phyloP scores from a whole-genome alignment of 2,113 vertebrate genomes.

The Pycnonotus jocosus region DNA sequence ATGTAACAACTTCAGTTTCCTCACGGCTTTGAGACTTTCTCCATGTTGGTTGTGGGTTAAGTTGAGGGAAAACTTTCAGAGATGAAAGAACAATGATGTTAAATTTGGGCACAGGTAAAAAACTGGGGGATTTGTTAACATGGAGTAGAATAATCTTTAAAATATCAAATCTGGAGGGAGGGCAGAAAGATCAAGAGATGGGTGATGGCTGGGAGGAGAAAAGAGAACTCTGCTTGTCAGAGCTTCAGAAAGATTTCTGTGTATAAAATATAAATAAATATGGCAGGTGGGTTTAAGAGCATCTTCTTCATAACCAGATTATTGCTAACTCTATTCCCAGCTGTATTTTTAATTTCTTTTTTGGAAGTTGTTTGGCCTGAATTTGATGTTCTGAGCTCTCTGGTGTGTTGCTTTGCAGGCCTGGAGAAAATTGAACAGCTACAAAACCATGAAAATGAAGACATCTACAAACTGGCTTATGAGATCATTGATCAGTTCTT shows the following conservation, averaged over 20 bases:
- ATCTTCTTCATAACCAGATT: background rate
- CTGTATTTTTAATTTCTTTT: background rate
- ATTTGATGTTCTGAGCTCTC: background rate
- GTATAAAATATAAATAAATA: background rate
- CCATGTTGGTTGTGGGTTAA: background rate
- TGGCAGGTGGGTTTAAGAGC: background rate
- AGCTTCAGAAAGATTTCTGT: background rate
- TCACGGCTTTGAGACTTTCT: background rate
- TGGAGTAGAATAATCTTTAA: background rate
- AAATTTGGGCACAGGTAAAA: background rate
- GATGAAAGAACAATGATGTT: background rate
- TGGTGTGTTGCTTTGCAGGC: conserved; percentile 69
- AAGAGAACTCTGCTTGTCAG: background rate
- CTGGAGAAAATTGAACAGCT: conserved; percentile 98
- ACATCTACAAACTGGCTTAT: conserved; percentile 99
- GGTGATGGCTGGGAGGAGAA: too few species aligned
- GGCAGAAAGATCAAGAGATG: background rate
- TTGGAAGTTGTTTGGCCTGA: background rate
- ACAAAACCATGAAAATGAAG: conserved; percentile 99
- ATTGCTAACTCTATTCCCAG: background rate
- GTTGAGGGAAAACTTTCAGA: background rate
- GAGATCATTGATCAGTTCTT: conserved; percentile 99
- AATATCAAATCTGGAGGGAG: background rate
- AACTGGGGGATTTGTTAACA: background rate
- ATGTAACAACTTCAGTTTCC: background rate